Conservation (phyloP, 2,888 invertebrate species). For the Parascotia fuliginaria region DNA sequence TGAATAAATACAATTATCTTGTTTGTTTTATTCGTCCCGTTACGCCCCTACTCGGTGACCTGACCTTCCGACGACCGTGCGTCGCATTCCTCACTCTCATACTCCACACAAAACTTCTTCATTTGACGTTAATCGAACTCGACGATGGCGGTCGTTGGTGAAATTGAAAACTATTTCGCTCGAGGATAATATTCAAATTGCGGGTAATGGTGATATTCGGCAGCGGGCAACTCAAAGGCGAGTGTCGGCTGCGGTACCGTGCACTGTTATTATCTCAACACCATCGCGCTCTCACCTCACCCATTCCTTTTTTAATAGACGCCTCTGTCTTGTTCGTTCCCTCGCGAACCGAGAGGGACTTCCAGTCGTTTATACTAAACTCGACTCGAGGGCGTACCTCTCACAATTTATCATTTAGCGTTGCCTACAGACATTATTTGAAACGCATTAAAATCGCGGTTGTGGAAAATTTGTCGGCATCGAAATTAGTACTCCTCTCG, state of each 20-base stretch:
- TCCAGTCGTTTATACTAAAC: conserved; percentile 74
- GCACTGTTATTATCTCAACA: conserved; percentile 86
- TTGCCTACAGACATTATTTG: conserved; percentile 85
- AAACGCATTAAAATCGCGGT: conserved; percentile 84
- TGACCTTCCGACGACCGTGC: conserved; percentile 62
- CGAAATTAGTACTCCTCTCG: conserved; percentile 81
- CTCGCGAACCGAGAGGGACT: conserved; percentile 61
- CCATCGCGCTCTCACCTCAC: conserved; percentile 81
- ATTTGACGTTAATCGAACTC: conserved; percentile 20
- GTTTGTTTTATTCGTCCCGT: conserved; percentile 80
- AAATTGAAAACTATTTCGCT: conserved; percentile 69
- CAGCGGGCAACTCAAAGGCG: conserved; percentile 75
- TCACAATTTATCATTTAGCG: conserved; percentile 85
- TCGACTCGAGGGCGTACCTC: conserved; percentile 78
- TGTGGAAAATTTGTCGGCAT: conserved; percentile 85
- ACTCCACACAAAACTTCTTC: conserved; percentile 12
- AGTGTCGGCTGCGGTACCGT: conserved; percentile 57
- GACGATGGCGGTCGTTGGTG: conserved; percentile 41
- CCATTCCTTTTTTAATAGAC: conserved; percentile 81
- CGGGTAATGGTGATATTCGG: conserved; percentile 77
- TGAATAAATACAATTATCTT: conserved; percentile 86
- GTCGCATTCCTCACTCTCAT: conserved; percentile 57
- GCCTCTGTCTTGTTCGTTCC: conserved; percentile 71
- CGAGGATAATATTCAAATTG: conserved; percentile 72
- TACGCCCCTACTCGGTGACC: conserved; percentile 60